Evolutionary conservation across 2,888 invertebrate genomes (phyloP).

Genomic region (Parascotia fuliginaria): DNA sequence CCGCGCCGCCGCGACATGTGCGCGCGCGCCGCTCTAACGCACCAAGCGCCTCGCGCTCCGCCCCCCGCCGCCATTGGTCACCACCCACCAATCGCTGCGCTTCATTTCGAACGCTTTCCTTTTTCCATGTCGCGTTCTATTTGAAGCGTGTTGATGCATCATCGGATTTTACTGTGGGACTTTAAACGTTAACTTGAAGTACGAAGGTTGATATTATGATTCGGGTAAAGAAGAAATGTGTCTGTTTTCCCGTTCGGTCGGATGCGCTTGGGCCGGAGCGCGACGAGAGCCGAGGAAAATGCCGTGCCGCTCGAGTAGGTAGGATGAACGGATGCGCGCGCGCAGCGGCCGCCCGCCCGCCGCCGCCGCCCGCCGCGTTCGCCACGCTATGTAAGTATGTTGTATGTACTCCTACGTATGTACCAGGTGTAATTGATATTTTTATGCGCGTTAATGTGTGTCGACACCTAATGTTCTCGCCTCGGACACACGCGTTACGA

Average conservation of each 20-base stretch:
- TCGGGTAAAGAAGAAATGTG: slow-evolving; percentile 50
- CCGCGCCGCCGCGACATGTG: slow-evolving; percentile 57
- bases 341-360: neutral
- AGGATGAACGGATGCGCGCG: slow-evolving; percentile 1
- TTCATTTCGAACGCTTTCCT: slow-evolving; percentile 81
- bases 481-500: slow-evolving; percentile 28
- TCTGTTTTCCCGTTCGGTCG: slow-evolving; percentile 81
- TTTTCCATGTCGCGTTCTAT: slow-evolving; percentile 83
- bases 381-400: slow-evolving; percentile 26
- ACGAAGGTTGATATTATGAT: slow-evolving; percentile 34
- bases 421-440: slow-evolving; percentile 70
- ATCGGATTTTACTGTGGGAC: slow-evolving; percentile 32
- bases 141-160: slow-evolving; percentile 81
- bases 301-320: slow-evolving; percentile 51
- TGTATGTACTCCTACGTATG: slow-evolving; percentile 27
- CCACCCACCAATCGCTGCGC: slow-evolving; percentile 80
- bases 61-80: slow-evolving; percentile 72
- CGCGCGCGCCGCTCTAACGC: slow-evolving; percentile 45
- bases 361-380: slow-evolving; percentile 33
- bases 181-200: slow-evolving; percentile 33
- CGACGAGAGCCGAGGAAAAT: slow-evolving; percentile 73
- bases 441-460: slow-evolving; percentile 69
- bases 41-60: slow-evolving; percentile 48
- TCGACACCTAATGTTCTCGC: slow-evolving; percentile 42
- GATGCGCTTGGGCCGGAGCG: slow-evolving; percentile 78